Percentiles rank a stretch among this genome's conserved stretches.
These are phyloP conservation scores for Merops nubicus DNA, from an alignment of 2,113 vertebrate species.

Conservation along the genomic window DNA sequence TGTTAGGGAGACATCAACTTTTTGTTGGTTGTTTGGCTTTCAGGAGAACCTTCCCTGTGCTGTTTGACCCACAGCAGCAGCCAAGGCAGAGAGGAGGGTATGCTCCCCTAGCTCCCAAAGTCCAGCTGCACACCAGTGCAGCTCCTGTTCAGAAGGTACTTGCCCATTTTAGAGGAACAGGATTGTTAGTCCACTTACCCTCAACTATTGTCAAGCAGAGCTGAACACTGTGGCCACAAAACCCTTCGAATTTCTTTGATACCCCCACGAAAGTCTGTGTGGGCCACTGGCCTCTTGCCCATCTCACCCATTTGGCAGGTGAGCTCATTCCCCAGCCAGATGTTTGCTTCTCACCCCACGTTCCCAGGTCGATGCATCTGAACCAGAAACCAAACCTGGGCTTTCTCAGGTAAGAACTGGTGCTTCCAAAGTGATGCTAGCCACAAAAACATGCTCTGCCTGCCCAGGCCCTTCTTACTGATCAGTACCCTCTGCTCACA, in stretches of 20 bases:
- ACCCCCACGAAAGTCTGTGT: too few species aligned
- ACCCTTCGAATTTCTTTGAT: background rate
- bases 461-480: background rate
- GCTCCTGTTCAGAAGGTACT: background rate
- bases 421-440: background rate
- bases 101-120: rapidly evolving
- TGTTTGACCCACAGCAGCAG: background rate
- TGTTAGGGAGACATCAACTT: background rate
- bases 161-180: background rate
- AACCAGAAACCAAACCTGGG: background rate
- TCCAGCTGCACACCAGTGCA: background rate
- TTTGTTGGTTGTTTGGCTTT: background rate
- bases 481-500: background rate
- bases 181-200: background rate
- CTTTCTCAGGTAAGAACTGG: background rate
- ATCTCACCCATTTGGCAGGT: background rate
- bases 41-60: background rate
- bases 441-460: background rate
- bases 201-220: background rate
- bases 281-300: background rate
- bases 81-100: background rate
- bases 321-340: background rate
- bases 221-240: too few species aligned
- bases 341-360: background rate
- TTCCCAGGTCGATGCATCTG: too few species aligned